Evolutionary conservation across 37 sponge, comb jelly and placozoan species (phyloP), one percentile per base, ranked within the genome.

Genomic region (Agelas oroides): DNA sequence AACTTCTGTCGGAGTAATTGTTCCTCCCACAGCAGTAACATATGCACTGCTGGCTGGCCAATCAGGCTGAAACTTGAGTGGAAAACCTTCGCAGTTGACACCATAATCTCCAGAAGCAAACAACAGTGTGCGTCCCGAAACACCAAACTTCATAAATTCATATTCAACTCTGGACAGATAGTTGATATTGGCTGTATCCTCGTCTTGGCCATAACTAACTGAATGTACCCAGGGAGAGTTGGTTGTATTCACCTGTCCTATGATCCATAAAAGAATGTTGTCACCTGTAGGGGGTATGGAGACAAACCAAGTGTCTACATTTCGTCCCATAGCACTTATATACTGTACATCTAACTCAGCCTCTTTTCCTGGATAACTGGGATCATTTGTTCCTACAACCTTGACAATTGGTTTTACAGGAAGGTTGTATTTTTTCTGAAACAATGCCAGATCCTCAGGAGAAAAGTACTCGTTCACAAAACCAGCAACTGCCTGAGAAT

Each of bases 331-430:
- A 30, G 78, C 81, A 52, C 81, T 88, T 18, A 98, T 91, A 76
- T 95, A 98, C 79, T 98, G 89, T 0, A 95, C 94, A 75, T 98
- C 98, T 1, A 98, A 93, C 30, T 85, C 85, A 56, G 98, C 96
- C 41, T 95, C 96, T 33, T 87, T 68, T 0, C 96, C 96, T 1
- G 92, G 87, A 38, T 91, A 69, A 11, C 40, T 35, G 11, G 78
- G 73, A 39, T 77, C 62, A 41, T 93, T 91, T 19, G 76, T 75
- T 0, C 94, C 94, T 2, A 90, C 86, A 5, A 85, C 60, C 40
- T 91, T 88, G 32, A 70, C 71, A 15, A 93, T 71, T 37, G 86
- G 77, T 23, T 88, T 84, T 15, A 60, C 53, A 15, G 85, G 86
- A n/a, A 89, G 35, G 5, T 88, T 80, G 76, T 81, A 95, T 18